These are phyloP conservation scores for Chloromyia formosa DNA, from an alignment of 2,888 invertebrate species.

Conservation along the genomic window DNA sequence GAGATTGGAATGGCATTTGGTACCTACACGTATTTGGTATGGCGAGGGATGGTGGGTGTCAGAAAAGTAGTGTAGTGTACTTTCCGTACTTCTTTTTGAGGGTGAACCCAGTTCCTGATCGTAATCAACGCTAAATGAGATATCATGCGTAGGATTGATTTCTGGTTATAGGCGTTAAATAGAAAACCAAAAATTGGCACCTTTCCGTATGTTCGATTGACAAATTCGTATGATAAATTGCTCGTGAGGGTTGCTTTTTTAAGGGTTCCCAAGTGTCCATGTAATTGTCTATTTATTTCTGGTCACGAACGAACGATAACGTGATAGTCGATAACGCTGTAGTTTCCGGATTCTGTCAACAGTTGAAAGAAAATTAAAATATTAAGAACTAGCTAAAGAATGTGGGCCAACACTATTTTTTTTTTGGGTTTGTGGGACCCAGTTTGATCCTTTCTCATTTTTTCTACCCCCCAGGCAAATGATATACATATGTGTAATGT, in stretches of 20 bases:
- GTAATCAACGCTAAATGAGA: too few relatives aligned
- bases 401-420: too few relatives aligned
- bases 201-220: constrained; percentile 14
- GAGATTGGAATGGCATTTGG: background rate
- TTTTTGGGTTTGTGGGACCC: too few relatives aligned
- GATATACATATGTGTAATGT: too few relatives aligned
- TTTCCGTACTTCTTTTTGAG: background rate
- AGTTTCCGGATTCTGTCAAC: too few relatives aligned
- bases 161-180: constrained; percentile 17
- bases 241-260: background rate
- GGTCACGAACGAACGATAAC: constrained; percentile 27
- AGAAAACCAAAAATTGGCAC: constrained; percentile 26
- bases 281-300: constrained; percentile 27
- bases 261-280: constrained; percentile 15
- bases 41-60: background rate
- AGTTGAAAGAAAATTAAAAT: too few relatives aligned
- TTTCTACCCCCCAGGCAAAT: too few relatives aligned
- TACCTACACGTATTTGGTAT: background rate
- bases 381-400: too few relatives aligned
- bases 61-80: too few relatives aligned
- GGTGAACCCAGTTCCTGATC: too few relatives aligned
- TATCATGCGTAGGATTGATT: background rate
- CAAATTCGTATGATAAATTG: background rate
- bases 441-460: too few relatives aligned
- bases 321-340: too few relatives aligned